A percentile compares a stretch with the other conserved stretches of the same genome.
These are phyloP conservation scores for mouse (Mus musculus) DNA, from an alignment of 2,113 vertebrate species.

Conservation along the genomic window DNA sequence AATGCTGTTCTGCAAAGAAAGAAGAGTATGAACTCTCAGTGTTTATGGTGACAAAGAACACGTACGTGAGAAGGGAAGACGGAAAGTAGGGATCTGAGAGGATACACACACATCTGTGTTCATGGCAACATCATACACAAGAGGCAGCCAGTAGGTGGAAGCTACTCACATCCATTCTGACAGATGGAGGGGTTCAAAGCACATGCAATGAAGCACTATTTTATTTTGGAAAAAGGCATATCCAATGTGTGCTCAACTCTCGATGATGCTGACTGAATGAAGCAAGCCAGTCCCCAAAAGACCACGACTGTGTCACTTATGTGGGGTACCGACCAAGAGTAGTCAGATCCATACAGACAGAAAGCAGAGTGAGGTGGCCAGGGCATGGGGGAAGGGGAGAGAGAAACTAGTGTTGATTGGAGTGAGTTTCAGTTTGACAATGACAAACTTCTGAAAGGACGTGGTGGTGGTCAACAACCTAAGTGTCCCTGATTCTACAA, in stretches of 20 bases:
- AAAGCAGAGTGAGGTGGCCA: background rate
- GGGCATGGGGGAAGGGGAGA: too few relatives aligned
- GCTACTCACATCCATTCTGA: fast-evolving
- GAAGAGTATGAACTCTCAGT: background rate
- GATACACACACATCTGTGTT: background rate
- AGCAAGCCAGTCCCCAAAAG: background rate
- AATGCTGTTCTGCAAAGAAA: background rate
- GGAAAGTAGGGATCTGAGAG: background rate
- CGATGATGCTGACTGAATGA: background rate
- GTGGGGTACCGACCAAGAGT: too few relatives aligned
- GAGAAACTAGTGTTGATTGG: background rate
- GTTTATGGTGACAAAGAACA: background rate
- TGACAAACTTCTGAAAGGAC: background rate
- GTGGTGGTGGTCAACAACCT: fast-evolving
- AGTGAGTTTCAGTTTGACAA: background rate
- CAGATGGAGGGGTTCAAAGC: fast-evolving
- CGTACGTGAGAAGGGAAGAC: background rate
- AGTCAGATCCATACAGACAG: background rate
- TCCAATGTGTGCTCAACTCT: background rate
- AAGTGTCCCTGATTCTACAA: background rate
- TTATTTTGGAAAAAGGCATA: background rate
- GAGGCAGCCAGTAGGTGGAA: background rate
- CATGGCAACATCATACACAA: fast-evolving
- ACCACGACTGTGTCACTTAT: background rate
- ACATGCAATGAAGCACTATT: fast-evolving